These are phyloP conservation scores for Microcebus griseorufus DNA, from an alignment of 2,113 vertebrate species.

Conservation along the genomic window DNA sequence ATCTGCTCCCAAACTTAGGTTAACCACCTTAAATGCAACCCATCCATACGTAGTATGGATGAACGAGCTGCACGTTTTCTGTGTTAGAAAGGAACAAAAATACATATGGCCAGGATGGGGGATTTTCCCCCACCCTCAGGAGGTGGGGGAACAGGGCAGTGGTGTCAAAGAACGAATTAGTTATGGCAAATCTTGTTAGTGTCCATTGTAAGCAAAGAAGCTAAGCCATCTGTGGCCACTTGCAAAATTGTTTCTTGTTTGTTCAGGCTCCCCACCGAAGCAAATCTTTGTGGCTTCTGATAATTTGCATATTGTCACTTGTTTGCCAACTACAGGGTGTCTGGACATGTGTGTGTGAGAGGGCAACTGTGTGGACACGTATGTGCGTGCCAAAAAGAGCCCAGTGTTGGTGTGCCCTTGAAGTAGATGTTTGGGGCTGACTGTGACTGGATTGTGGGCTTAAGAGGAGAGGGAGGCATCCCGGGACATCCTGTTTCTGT, in stretches of 20 bases:
- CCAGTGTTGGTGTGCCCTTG: slow-evolving; percentile 73
- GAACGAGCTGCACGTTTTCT: slow-evolving; percentile 57
- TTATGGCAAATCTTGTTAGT: slow-evolving; percentile 87
- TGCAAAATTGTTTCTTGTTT: slow-evolving; percentile 86
- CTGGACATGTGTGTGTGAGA: slow-evolving; percentile 65
- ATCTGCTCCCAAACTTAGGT: slow-evolving; percentile 2
- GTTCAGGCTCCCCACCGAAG: slow-evolving; percentile 80
- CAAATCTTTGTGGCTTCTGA: slow-evolving; percentile 81
- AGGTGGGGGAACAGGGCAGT: slow-evolving; percentile 69
- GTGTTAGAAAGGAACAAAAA: slow-evolving; percentile 70
- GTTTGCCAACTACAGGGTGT: slow-evolving; percentile 82
- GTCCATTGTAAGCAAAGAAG: slow-evolving; percentile 82
- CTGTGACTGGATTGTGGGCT: slow-evolving; percentile 78
- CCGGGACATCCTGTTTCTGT: slow-evolving; percentile 78
- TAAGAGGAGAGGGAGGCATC: slow-evolving; percentile 70
- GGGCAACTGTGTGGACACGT: slow-evolving; percentile 30
- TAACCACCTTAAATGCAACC: not conserved
- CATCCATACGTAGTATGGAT: not conserved
- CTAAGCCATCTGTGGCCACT: slow-evolving; percentile 83
- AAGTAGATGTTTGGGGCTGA: slow-evolving; percentile 64
- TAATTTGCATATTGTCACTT: slow-evolving; percentile 82
- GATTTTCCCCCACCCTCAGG: slow-evolving; percentile 39
- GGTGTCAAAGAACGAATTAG: slow-evolving; percentile 87
- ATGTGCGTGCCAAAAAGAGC: slow-evolving; percentile 12
- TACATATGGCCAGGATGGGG: slow-evolving; percentile 36